Percentiles rank a stretch among this genome's conserved stretches.
These are phyloP conservation scores for Bruchidius siliquastri DNA, from an alignment of 2,888 invertebrate genomes.

Conservation along the genomic window DNA sequence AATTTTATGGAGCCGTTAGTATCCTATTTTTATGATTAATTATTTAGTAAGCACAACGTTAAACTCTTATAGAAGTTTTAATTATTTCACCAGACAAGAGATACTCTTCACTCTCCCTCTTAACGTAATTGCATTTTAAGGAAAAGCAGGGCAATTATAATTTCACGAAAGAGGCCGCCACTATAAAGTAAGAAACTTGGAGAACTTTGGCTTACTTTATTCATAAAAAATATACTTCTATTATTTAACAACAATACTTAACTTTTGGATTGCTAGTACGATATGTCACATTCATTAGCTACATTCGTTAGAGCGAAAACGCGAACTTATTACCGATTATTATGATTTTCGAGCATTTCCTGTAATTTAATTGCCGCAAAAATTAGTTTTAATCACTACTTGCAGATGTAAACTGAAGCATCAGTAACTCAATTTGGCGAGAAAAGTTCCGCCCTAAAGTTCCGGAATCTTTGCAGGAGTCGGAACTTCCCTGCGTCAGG, in stretches of 20 bases:
- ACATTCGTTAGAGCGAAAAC: too few relatives aligned
- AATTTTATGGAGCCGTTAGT: slow-evolving; percentile 7
- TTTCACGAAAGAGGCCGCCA: background rate
- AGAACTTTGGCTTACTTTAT: background rate
- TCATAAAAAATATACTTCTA: background rate
- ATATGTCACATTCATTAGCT: too few relatives aligned
- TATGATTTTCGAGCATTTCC: background rate
- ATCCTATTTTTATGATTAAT: slow-evolving; percentile 6
- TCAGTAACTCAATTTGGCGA: background rate
- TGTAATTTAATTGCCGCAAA: background rate
- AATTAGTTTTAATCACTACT: background rate
- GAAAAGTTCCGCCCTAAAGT: background rate
- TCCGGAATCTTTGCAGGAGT: background rate
- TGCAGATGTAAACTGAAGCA: background rate
- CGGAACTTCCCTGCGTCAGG: background rate
- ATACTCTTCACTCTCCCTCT: background rate
- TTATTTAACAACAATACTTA: background rate
- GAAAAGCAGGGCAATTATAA: background rate
- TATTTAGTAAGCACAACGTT: slow-evolving; percentile 3
- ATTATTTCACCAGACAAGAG: background rate
- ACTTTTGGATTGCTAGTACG: too few relatives aligned
- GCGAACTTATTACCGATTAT: background rate
- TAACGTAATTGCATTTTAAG: background rate
- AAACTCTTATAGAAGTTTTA: background rate
- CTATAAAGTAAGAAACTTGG: background rate